Percentiles rank a stretch among this genome's conserved stretches.
Evolutionary conservation across 2,797 vertebrate species (phyloP).

Genomic region (Trichosurus vulpecula): DNA sequence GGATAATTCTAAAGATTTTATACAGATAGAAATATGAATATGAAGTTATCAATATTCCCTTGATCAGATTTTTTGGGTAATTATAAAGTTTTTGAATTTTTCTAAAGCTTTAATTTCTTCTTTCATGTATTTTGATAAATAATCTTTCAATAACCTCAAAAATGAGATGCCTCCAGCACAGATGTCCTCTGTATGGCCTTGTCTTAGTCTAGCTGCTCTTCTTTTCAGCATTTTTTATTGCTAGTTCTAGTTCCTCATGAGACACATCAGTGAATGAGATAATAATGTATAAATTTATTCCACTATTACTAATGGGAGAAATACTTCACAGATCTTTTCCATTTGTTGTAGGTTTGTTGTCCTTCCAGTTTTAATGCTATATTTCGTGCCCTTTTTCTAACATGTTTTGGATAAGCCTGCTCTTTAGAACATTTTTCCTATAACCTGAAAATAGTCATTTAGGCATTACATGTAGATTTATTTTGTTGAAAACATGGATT

Average conservation of each 20-base stretch:
- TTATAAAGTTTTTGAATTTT: neutral
- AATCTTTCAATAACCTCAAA: neutral
- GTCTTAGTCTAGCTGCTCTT: neutral
- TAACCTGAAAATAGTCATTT: neutral
- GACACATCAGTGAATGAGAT: no score
- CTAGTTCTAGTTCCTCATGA: neutral
- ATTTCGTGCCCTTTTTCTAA: neutral
- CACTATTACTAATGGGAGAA: neutral
- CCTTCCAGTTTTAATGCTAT: neutral
- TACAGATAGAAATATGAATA: neutral
- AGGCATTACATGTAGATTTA: neutral
- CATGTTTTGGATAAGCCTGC: neutral
- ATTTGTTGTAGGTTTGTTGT: neutral
- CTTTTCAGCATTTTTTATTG: neutral
- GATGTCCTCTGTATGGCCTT: neutral
- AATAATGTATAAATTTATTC: neutral
- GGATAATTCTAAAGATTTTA: neutral
- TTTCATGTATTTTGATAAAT: neutral
- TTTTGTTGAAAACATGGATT: conserved; percentile 2
- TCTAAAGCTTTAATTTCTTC: neutral
- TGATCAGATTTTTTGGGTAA: neutral
- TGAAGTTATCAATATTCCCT: no score
- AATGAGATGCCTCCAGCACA: neutral
- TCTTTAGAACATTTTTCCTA: neutral
- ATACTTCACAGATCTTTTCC: neutral